Evolutionary conservation across 2,797 vertebrate genomes (phyloP), one percentile per base, ranked within the genome.

Genomic region (Sparidentex hasta): DNA sequence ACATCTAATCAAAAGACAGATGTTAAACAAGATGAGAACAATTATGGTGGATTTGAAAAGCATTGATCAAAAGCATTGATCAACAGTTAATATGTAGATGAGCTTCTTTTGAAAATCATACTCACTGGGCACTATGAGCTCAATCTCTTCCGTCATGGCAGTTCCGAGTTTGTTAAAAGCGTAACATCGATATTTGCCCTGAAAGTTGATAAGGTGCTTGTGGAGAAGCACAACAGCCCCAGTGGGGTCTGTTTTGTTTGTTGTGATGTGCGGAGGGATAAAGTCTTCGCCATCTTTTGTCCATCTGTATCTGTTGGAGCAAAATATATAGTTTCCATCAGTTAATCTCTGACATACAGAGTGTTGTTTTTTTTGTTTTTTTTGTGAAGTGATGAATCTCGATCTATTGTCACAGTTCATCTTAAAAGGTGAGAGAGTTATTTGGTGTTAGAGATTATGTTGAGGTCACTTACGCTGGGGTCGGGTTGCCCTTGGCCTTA

Each of bases 401-500:
- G 23, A 16, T 41, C 2, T 25, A 64, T 72, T 55, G 14, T 38
- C 4, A 64, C 44, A 33, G 8, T 47, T 77, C 11, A 56, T 62
- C 7, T 61, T 5, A 43, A 13, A 13, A 29, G n/a, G 29, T 38
- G 20, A 63, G 18, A n/a, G 12, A 27, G n/a, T n/a, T 33, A 0
- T 70, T 18, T n/a, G 55, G 55, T 54, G 25, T 8, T 38, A 38
- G 33, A 38, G 33, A 38, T 38, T 38, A 7, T 38, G 33, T 38
- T 7, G 33, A 38, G 7, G 7, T 70, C 41, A 96, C 97, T 96
- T 93, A 99, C 98, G 4, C 84, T 83, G 98, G 97, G 29, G 93
- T 90, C 0, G 98, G 98, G 79, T 98, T 99, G 78, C 97, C 98
- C 91, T 75, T 96, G 33, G 97, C 98, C 88, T 98, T 96, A 89